Evolutionary conservation across 2,888 invertebrate genomes (phyloP), one percentile per base, ranked within the genome.

Genomic region (Crossocerus cetratus): DNA sequence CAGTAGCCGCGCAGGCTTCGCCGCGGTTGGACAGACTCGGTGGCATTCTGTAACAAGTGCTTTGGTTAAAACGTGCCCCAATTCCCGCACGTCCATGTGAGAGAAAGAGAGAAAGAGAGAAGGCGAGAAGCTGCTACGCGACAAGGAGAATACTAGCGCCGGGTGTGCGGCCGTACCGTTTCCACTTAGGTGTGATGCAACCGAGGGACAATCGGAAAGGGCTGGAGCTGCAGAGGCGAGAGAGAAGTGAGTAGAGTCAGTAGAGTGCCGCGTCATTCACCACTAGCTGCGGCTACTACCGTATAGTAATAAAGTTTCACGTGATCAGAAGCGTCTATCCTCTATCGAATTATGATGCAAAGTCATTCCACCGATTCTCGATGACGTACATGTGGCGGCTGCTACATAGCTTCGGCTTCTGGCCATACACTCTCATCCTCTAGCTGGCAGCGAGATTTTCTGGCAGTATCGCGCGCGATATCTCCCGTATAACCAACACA

Each of bases 1-100:
- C 73, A 75, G 74, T 73, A 75, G 65, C 56, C 67, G 67, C 60
- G 65, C 70, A 70, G 70, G 70, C 64, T 67, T 67, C 69, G 67
- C 61, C 49, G 66, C 60, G 20, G 49, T 55, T 13, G 57, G 32
- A 32, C 32, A 32, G 32, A 32, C 2, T 32, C 32, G 32, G 32
- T 32, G 8, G 32, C 8, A 32, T 32, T 55, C 16, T 55, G 22
- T 55, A 55, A 49, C 14, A 16, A 49, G n/a, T 16, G 49, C 49
- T 16, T 14, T 49, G 49, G n/a, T 49, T 32, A 32, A 32, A 32
- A 32, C 5, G 49, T 49, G 49, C 49, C 0, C 2, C 14, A 16
- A 49, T 49, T 3, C 14, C 5, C 49, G 16, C 49, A 5, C 16
- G 16, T 49, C 49, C 49, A 49, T 16, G 49, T 49, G 49, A 49